Base-by-base conservation (phyloP, 2,113 vertebrate species). In the Chaetodon auriga region DNA sequence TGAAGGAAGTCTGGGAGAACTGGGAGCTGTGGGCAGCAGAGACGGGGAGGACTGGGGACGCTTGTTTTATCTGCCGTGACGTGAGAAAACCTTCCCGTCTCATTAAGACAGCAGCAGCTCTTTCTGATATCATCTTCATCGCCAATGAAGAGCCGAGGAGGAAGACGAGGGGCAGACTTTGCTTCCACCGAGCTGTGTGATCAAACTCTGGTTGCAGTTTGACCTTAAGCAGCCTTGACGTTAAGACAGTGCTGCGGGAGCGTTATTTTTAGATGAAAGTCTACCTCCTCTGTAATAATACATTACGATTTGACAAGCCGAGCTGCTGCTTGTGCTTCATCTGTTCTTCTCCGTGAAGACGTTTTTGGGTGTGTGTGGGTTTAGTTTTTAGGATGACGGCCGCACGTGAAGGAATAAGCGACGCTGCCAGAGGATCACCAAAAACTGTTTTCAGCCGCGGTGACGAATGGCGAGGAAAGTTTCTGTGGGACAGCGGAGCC, bases 251-350 rank as follows among this genome's bases (percentile, higher is more conserved):
- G 77, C 84, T n/a, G 73, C n/a, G 3, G 65, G 14, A 5, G 69
- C 3, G 77, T 64, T 89, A 91, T 91, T 92, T 89, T 89, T 89
- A 87, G 87, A 87, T 81, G 63, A 83, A 91, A 83, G 83, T 86
- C 83, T 49, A 51, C 72, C 49, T 85, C 75, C 87, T 90, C 86
- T 55, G 87, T 81, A 90, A 90, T 90, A 92, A 88, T 78, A 84
- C 88, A 88, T 89, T 45, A 84, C 18, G 63, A 30, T 65, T 1
- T 83, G 80, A 85, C 86, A 23, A 71, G 75, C 35, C 12, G 3
- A 15, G 10, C 46, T 7, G 5, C 12, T 2, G 69, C 80, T 68
- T 8, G 15, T 13, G 36, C 72, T 79, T 70, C 12, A 83, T 85
- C 83, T 65, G 25, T 21, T 70, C 80, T 45, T 72, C 51, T 57